phyloP scores from a whole-genome alignment of 2,113 vertebrate species.

The Nesogale talazaci region DNA sequence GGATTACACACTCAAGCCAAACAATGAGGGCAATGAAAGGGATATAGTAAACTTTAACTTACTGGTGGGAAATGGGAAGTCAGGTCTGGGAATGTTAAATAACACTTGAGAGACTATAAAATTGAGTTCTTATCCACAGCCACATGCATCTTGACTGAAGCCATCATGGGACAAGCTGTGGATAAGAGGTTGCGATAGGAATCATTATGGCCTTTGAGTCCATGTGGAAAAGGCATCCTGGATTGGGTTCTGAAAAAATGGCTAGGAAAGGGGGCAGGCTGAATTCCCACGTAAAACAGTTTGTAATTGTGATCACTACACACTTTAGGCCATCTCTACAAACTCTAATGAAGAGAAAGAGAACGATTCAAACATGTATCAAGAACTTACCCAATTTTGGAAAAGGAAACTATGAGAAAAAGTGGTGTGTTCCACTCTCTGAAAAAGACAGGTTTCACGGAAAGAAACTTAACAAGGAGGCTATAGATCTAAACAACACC shows the following conservation, averaged over 20 bases:
- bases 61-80: neutral
- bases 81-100: neutral
- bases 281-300: neutral
- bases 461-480: too few relatives aligned
- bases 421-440: neutral
- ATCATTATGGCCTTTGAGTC: slow-evolving; percentile 4
- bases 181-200: neutral
- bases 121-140: neutral
- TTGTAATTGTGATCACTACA: neutral
- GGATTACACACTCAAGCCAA: neutral
- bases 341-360: slow-evolving; percentile 4
- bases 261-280: neutral
- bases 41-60: neutral
- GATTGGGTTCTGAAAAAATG: slow-evolving; percentile 15
- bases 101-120: neutral
- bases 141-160: neutral
- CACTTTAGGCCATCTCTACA: slow-evolving; percentile 27
- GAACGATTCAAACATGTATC: slow-evolving; percentile 16
- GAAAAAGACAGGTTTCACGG: too few relatives aligned
- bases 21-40: neutral
- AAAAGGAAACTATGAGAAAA: neutral
- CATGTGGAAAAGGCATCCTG: slow-evolving; percentile 23
- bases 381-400: neutral
- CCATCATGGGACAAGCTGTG: neutral
- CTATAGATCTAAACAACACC: too few relatives aligned